Evolutionary conservation across 2,888 invertebrate species (phyloP), one percentile per base, ranked within the genome.

Genomic region (Mythimna impura): DNA sequence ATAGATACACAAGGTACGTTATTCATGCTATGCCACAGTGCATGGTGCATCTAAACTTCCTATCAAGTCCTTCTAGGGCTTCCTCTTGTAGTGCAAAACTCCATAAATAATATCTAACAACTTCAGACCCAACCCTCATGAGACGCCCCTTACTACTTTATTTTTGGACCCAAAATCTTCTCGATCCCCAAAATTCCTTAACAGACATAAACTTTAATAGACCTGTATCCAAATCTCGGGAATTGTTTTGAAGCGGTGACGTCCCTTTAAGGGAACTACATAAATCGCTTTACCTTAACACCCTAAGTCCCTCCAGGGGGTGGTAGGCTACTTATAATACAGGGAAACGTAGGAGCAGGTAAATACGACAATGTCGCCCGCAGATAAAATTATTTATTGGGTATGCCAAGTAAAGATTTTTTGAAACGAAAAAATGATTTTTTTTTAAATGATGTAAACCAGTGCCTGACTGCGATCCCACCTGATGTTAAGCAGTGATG

Each of bases 221-320:
- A 80, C 74, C 67, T 62, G 65, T 83, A 68, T 68, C 63, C 54
- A 81, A 84, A 76, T 81, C 76, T 73, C 71, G 68, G 71, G 68
- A 82, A 82, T 76, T 81, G 81, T 82, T 82, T 82, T 67, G 84
- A 74, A 69, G 65, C 72, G 58, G 62, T 82, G 80, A 82, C 58
- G 72, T 72, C 75, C 78, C 73, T 72, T 71, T 34, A 73, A 72
- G 75, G 77, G 67, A 82, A 81, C 80, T 77, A 81, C 82, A 85
- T 88, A 87, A 88, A 87, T 88, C 86, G 87, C 68, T 88, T 86
- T 85, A 73, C 72, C 76, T 74, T 85, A 88, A 86, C 84, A 83
- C 87, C 83, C 82, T 85, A 81, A 85, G 85, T 76, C 84, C 72
- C 68, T 81, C 80, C 76, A 72, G 68, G 71, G 82, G 43, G 55